Evolutionary conservation across 2,888 invertebrate species (phyloP), one percentile per base, ranked within the genome.

Genomic region (Lasioglossum pauxillum): DNA sequence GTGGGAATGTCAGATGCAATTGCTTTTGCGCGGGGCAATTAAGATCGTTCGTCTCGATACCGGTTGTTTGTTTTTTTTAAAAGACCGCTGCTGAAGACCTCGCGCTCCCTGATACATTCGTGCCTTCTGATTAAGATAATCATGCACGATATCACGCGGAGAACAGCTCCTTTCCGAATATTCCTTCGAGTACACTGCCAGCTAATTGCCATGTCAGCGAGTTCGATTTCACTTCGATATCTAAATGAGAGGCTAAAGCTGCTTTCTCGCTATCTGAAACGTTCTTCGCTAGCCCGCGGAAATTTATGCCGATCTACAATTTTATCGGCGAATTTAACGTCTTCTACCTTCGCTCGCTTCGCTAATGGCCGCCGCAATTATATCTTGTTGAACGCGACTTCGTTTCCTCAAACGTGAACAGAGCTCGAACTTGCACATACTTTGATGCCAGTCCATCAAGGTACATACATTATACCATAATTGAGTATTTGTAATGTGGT

Each of bases 11-110:
- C 1, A 10, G 7, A 16, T 7, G 35, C 75, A 41, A 75, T 73
- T 49, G 23, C 31, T 53, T n/a, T 67, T 16, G 19, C 38, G 8
- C 44, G 4, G 8, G n/a, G 12, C 64, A 79, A 74, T 73, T 73
- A 53, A 53, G 80, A 53, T 74, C 7, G 49, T 41, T 64, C 19
- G 23, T 16, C 27, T 53, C 53, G 80, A 82, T 79, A 74, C 23
- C 19, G 23, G 14, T 38, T 41, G 31, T 35, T 67, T 35, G 57
- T 27, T 41, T 16, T 35, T 35, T 78, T 46, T 71, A 44, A 78
- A 38, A 46, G 44, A 10, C 35, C 31, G 12, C 16, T 8, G 14
- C 27, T 19, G 67, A 73, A 35, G 19, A 64, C 76, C 19, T 35
- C 41, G 10, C 27, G 44, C 35, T 46, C 19, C 23, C 19, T 44